phyloP scores from a whole-genome alignment of 2,888 invertebrate genomes.

The Cheiracanthium punctorium region DNA sequence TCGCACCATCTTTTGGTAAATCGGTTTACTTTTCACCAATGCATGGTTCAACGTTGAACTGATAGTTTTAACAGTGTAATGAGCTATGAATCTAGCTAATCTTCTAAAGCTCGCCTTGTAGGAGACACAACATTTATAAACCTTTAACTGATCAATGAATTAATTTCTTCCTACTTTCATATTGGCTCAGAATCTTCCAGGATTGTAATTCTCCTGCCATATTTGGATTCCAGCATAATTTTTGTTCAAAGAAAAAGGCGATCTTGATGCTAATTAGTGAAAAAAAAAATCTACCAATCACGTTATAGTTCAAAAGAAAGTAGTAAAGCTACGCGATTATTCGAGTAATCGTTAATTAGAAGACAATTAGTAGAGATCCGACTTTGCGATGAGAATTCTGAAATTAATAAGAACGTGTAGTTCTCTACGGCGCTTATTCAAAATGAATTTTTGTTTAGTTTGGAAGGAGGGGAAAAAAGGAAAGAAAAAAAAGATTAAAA shows the following conservation, averaged over 20 bases:
- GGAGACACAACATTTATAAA: no score
- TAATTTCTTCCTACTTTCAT: background rate
- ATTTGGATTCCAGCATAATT: background rate
- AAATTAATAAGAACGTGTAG: slow-evolving; percentile 38
- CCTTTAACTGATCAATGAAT: background rate
- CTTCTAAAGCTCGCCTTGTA: no score
- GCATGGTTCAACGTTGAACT: no score
- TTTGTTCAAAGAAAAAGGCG: background rate
- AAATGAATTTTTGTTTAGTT: slow-evolving; percentile 55
- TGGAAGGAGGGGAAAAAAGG: slow-evolving; percentile 11
- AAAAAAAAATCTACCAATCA: background rate
- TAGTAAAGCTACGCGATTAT: slow-evolving; percentile 22
- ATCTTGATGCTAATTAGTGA: background rate
- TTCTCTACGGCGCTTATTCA: slow-evolving; percentile 25
- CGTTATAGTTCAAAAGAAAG: background rate
- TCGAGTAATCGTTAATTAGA: slow-evolving; percentile 57
- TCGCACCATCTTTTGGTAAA: no score
- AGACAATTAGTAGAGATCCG: slow-evolving; percentile 37
- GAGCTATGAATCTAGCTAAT: no score
- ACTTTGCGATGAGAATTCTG: slow-evolving; percentile 2
- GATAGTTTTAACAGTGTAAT: no score
- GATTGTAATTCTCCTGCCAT: background rate
- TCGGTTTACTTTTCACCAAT: no score
- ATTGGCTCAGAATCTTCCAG: background rate
- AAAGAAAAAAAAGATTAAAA: slow-evolving; percentile 18